Evolutionary conservation across 2,888 invertebrate species (phyloP), one percentile per base, ranked within the genome.

Genomic region (Drosophila bunnanda): DNA sequence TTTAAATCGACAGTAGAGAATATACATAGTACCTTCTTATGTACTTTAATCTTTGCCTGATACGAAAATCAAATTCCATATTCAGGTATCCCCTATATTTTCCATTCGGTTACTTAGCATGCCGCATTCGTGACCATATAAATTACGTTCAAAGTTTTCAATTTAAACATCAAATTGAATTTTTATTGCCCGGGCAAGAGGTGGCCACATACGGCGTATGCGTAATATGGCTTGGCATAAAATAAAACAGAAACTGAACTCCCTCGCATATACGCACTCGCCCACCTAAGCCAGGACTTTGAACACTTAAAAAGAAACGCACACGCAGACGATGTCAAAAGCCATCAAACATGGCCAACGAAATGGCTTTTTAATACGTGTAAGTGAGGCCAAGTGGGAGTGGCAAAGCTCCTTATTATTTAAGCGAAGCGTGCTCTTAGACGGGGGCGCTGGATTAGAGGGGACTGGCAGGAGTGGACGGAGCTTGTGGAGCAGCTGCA

Each of bases 351-450:
- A 79, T 78, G 86, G 79, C 80, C 76, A 79, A 56, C 79, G 58
- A 83, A 85, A 83, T 83, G 81, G 77, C 83, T 85, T 83, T 83
- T 83, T 83, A 83, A 83, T 85, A 83, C 77, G 75, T 83, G 76
- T 77, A 83, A 85, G 81, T 82, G 80, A 75, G 78, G 75, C 75
- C 64, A 66, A 80, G 66, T 46, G 58, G 44, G 43, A 39, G 67
- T 22, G 67, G 73, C 68, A 75, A 38, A 58, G 75, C 60, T 75
- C 50, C 73, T 79, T 84, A 77, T 82, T 82, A 84, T 83, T 83
- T 71, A 79, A 85, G 75, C 68, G 48, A 65, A 60, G 71, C 68
- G 76, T 75, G 64, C 53, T 32, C 22, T 20, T 10, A 20, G 55
- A 36, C 12, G 20, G 57, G 50, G 43, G 22, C 28, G 20, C 15